Evolutionary conservation across 1,140 invertebrate species (phyloP).

Genomic region (Lepidurus arcticus): DNA sequence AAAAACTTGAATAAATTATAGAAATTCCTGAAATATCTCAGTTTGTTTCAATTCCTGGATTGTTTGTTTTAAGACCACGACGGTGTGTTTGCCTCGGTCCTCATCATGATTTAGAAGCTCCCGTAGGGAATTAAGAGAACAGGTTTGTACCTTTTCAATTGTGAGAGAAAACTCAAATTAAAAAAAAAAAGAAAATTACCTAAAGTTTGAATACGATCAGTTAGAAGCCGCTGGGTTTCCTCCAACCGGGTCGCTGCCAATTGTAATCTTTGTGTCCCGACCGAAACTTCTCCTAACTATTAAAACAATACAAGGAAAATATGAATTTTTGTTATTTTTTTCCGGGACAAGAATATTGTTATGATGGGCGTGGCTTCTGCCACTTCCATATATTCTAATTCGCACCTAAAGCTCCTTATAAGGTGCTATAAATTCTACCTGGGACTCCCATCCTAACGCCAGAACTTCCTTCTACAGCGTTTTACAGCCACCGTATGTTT

Average conservation of each 20-base stretch:
- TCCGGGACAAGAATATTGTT: not conserved
- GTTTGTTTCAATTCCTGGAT: not conserved
- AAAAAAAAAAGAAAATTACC: conserved; percentile 24
- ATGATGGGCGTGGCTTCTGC: not conserved
- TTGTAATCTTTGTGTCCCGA: conserved; percentile 30
- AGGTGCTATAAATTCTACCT: conserved; percentile 1
- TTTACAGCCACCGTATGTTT: not conserved
- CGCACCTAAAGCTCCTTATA: not conserved
- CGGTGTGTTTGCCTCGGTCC: not conserved
- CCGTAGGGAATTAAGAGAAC: conserved; percentile 3
- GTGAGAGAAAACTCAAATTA: not conserved
- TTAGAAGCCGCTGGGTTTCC: conserved; percentile 29
- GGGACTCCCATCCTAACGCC: not conserved
- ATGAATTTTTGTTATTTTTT: not conserved
- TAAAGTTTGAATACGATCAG: conserved; percentile 28
- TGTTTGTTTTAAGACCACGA: not conserved
- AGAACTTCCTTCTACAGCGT: not conserved
- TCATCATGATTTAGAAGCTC: not conserved
- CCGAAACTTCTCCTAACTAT: conserved; percentile 28
- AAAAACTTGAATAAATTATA: too few relatives aligned
- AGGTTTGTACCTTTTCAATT: not conserved
- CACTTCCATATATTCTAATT: not conserved
- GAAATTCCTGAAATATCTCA: too few relatives aligned
- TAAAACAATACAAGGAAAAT: not conserved
- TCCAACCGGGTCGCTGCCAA: conserved; percentile 29